Evolutionary conservation across 2,113 vertebrate species (phyloP).

Genomic region (Cryptomyrus ogoouensis): DNA sequence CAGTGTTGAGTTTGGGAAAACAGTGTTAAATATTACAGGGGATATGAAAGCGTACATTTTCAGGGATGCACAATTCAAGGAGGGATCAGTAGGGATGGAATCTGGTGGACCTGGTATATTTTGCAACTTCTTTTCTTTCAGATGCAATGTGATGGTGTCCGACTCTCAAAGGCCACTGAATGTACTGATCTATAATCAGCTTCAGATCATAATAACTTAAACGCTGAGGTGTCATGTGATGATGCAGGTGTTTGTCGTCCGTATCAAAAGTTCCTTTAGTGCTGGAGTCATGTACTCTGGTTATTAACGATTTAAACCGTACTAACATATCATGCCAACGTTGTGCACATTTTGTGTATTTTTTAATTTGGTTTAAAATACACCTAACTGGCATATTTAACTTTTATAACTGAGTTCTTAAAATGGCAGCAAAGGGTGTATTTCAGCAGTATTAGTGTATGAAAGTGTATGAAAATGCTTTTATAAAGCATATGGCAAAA

Average conservation of each 20-base stretch:
- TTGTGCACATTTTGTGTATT: neutral
- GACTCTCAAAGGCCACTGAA: neutral
- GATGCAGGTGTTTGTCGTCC: neutral
- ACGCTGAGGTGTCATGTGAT: neutral
- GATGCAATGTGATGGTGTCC: neutral
- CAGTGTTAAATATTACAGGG: neutral
- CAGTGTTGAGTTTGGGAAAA: neutral
- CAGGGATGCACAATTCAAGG: neutral
- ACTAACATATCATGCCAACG: neutral
- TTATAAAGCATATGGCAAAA: constrained; percentile 8
- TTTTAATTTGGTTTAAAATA: neutral
- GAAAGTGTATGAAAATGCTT: neutral
- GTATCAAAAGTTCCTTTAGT: neutral
- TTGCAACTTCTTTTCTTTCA: neutral
- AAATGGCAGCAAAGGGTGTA: neutral
- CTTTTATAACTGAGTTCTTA: neutral
- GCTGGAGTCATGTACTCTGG: neutral
- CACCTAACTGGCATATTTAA: neutral
- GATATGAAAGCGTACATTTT: neutral
- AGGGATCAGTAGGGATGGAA: neutral
- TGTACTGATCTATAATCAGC: neutral
- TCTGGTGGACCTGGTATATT: neutral
- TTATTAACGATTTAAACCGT: no score
- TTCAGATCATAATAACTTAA: neutral
- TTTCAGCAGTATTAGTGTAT: neutral